Percentiles rank a stretch among this genome's conserved stretches.
phyloP scores from a whole-genome alignment of 2,113 vertebrate genomes.

The Cryptotis parvus region DNA sequence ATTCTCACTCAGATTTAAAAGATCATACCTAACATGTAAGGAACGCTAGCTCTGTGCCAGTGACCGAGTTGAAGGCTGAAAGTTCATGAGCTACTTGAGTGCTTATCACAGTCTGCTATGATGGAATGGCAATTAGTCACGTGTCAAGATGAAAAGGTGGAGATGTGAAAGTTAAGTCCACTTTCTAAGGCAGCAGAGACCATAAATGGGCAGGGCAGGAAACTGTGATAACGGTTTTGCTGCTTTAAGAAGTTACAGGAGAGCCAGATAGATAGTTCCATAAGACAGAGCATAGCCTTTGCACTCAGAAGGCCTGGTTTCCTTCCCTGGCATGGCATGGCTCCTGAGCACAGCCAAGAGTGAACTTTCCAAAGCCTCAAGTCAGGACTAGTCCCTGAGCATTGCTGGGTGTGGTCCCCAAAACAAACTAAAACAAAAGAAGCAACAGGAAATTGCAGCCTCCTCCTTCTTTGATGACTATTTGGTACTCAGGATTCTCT shows the following conservation, averaged over 20 bases:
- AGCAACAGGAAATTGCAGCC: not conserved
- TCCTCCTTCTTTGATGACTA: not conserved
- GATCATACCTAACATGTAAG: not conserved
- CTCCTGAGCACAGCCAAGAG: no score
- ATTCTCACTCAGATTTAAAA: constrained; percentile 18
- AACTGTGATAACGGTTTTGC: not conserved
- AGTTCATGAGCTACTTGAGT: not conserved
- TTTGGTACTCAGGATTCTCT: constrained; percentile 14
- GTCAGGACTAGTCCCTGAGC: no score
- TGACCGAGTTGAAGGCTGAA: not conserved
- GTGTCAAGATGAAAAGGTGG: not conserved
- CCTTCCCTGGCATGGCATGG: no score
- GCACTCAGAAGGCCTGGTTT: no score
- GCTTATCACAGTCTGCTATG: not conserved
- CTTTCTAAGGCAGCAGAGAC: constrained; percentile 2
- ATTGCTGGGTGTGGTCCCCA: no score
- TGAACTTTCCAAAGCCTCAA: no score
- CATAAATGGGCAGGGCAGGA: not conserved
- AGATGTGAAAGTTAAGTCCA: not conserved
- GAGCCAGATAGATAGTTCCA: no score
- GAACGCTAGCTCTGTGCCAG: not conserved
- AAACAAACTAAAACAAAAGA: not conserved
- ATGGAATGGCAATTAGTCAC: not conserved
- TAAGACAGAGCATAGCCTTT: no score
- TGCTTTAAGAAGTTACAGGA: not conserved